Evolutionary conservation across 2,888 invertebrate species (phyloP).

Genomic region (Sarcophaga variegata): DNA sequence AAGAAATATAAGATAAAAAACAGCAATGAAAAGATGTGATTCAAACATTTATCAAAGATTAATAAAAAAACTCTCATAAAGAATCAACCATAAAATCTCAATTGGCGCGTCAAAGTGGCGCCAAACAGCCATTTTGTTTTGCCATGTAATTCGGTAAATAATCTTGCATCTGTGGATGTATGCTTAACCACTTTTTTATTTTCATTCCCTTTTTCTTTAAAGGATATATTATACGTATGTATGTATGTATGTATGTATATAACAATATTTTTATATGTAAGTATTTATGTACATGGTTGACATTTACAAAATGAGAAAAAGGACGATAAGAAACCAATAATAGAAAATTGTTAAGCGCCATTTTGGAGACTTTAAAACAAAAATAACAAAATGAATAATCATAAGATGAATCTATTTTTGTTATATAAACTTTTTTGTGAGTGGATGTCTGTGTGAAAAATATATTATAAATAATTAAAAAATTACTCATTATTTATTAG

Average conservation of each 20-base stretch:
- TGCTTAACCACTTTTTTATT: background rate
- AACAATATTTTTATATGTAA: conserved; percentile 42
- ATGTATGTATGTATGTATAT: conserved; percentile 11
- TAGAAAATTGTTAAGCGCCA: conserved; percentile 61
- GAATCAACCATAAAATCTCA: conserved; percentile 78
- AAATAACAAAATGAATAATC: conserved; percentile 48
- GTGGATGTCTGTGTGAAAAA: too few relatives aligned
- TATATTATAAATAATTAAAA: too few relatives aligned
- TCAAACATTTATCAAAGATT: conserved; percentile 65
- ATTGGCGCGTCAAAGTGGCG: conserved; percentile 81
- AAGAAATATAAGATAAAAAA: conserved; percentile 24
- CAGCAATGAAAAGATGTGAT: conserved; percentile 61
- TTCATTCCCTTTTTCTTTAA: background rate
- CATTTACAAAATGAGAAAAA: conserved; percentile 57
- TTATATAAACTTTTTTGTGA: background rate
- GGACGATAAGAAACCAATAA: conserved; percentile 42
- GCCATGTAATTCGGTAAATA: conserved; percentile 70
- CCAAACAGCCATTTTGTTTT: conserved; percentile 79
- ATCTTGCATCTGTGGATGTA: conserved; percentile 48
- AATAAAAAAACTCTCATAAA: conserved; percentile 54
- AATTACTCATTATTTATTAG: too few relatives aligned
- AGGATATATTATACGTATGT: background rate
- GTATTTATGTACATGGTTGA: conserved; percentile 70
- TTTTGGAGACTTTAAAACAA: conserved; percentile 62
- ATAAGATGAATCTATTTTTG: conserved; percentile 32